Evolutionary conservation across 2,797 vertebrate genomes (phyloP), one percentile per base, ranked within the genome.

Genomic region (Zonotrichia albicollis): DNA sequence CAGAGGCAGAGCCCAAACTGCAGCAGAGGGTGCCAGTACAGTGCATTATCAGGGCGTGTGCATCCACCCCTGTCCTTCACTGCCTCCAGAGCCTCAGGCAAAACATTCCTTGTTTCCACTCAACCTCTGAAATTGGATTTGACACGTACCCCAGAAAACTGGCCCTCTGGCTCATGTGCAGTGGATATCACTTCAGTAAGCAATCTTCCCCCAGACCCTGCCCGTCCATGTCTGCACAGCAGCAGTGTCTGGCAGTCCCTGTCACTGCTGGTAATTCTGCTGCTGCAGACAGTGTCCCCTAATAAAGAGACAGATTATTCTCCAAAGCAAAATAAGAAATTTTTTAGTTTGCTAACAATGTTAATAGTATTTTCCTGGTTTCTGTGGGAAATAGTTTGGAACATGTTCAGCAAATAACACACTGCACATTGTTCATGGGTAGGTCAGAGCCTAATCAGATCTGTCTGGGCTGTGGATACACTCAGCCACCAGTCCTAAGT

Each of bases 201-300:
- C 42, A 54, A 5, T 16, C 36, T 36, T n/a, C 20, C 34, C 79
- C n/a, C 36, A 25, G 13, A 23, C 29, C 58, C 71, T 14, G 34
- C 55, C 12, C 0, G 9, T 9, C 6, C 3, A 0, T 12, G 34
- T 45, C 68, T 29, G 51, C 42, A 9, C 12, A 26, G 67, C 16
- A 62, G 26, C 42, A 3, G 30, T 8, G 51, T 23, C 70, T 60
- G 74, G 55, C 29, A 15, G 42, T 26, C 46, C n/a, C 23, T 4
- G 9, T 5, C 61, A 11, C 1, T 1, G 4, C 15, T 7, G 7
- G 17, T 21, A 43, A 25, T 42, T 36, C 53, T 40, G 43, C 64
- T 55, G 76, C 76, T 38, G 38, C 42, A 38, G 57, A 7, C 23
- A 34, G 20, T 7, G 0, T 18, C 16, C 57, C 42, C 5, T 32